Evolutionary conservation across 2,888 invertebrate genomes (phyloP), one percentile per base, ranked within the genome.

Genomic region (Orthosia incerta): DNA sequence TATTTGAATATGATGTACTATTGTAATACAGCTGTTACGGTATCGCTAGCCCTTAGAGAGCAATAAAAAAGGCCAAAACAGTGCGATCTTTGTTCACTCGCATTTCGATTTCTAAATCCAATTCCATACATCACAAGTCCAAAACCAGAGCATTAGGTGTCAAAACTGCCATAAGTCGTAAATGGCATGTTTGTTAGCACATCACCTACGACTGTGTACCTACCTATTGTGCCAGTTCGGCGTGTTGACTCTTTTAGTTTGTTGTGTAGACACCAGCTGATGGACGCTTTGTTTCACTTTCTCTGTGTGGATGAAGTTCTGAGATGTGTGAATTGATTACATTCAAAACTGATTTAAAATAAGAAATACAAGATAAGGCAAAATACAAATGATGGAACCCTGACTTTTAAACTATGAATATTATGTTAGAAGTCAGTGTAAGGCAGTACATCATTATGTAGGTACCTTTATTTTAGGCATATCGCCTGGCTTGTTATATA

Each of bases 111-210:
- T 79, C 80, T 3, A 67, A 70, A 83, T 69, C 48, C 20, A 67
- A 70, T 79, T 69, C 48, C 20, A 50, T 26, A 76, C 5, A 63
- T 82, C 70, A 73, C 71, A 85, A 26, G 23, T 73, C 63, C 76
- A 76, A 79, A 77, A 76, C 23, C 75, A 76, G 73, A 83, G 68
- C 75, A 81, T 62, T 50, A 45, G 66, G 74, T 81, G 84, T 86
- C 74, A 86, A 81, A 78, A 81, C 56, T 50, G 60, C 48, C 60
- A 56, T 62, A 39, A 57, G 5, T 56, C 62, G 18, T 60, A 77
- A 60, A 84, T 72, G 85, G 86, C n/a, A 13, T 18, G 4, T 15
- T 53, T 12, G 72, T 85, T 85, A 86, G 64, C 85, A 77, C 79
- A 31, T 76, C 78, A 59, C 86, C 86, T 71, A 82, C 82, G 73